These are phyloP conservation scores for Nyctereutes procyonoides DNA, from an alignment of 2,113 vertebrate genomes.

Conservation along the genomic window DNA sequence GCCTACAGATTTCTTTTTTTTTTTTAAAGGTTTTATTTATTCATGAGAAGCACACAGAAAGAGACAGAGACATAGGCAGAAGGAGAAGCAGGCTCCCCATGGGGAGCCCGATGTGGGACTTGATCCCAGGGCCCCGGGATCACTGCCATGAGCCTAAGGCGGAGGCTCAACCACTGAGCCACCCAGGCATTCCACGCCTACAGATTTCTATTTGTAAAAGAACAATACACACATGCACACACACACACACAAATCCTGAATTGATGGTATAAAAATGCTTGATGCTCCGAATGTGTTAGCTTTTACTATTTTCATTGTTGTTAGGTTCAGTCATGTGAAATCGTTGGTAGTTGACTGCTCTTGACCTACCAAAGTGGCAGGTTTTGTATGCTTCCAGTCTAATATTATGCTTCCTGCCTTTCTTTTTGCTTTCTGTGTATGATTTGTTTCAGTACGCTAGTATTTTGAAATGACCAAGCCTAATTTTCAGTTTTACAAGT, in stretches of 20 bases:
- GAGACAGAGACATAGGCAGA: too few species aligned
- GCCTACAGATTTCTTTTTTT: not conserved
- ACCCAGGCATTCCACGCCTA: not conserved
- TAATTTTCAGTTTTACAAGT: conserved; percentile 6
- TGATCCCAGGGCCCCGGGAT: too few species aligned
- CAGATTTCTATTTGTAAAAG: not conserved
- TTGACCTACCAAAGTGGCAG: not conserved
- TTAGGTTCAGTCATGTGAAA: not conserved
- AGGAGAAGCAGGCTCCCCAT: too few species aligned
- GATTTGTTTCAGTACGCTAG: not conserved
- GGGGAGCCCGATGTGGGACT: too few species aligned
- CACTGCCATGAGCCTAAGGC: too few species aligned
- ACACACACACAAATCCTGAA: not conserved
- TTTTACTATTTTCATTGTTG: not conserved
- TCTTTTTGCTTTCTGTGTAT: not conserved
- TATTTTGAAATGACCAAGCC: not conserved
- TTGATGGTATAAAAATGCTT: not conserved
- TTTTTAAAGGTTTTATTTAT: too few species aligned
- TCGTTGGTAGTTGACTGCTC: not conserved
- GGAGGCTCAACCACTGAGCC: too few species aligned
- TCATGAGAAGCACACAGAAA: too few species aligned
- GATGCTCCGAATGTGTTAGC: not conserved
- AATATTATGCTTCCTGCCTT: not conserved
- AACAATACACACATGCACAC: not conserved
- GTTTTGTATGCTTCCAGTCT: not conserved